Percentiles rank a stretch among this genome's conserved stretches.
These are phyloP conservation scores for Phrixothrix hirtus DNA, from an alignment of 2,888 invertebrate genomes.

Conservation along the genomic window DNA sequence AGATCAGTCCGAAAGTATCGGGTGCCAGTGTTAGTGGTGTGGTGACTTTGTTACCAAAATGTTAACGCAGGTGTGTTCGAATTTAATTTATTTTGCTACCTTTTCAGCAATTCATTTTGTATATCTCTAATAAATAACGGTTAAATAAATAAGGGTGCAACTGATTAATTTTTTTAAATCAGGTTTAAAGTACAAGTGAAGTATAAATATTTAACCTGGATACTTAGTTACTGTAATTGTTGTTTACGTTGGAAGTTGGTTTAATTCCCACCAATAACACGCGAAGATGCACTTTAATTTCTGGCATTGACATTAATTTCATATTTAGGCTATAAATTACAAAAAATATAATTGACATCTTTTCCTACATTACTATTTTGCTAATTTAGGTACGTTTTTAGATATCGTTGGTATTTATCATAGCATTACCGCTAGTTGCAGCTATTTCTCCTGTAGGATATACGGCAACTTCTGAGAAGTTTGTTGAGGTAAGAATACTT, in stretches of 20 bases:
- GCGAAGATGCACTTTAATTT: conserved; percentile 3
- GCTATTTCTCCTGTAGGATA: conserved; percentile 53
- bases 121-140: too few species aligned
- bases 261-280: conserved; percentile 5
- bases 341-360: neutral
- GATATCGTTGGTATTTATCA: conserved; percentile 48
- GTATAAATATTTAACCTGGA: neutral
- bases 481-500: conserved; percentile 55
- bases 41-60: conserved; percentile 31
- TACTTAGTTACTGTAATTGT: conserved; percentile 10
- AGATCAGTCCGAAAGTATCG: conserved; percentile 48
- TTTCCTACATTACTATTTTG: neutral
- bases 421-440: conserved; percentile 43
- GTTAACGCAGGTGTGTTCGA: conserved; percentile 46
- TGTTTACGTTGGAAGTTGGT: conserved; percentile 7
- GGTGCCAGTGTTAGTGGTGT: conserved; percentile 43
- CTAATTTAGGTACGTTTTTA: conserved; percentile 46
- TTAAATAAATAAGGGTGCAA: neutral
- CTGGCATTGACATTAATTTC: neutral
- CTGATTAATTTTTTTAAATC: neutral
- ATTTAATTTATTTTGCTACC: neutral
- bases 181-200: neutral
- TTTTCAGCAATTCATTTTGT: neutral
- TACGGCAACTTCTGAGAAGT: conserved; percentile 49
- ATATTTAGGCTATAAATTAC: neutral